These are phyloP conservation scores for Anoplius nigerrimus DNA, from an alignment of 2,888 invertebrate genomes.

Conservation along the genomic window DNA sequence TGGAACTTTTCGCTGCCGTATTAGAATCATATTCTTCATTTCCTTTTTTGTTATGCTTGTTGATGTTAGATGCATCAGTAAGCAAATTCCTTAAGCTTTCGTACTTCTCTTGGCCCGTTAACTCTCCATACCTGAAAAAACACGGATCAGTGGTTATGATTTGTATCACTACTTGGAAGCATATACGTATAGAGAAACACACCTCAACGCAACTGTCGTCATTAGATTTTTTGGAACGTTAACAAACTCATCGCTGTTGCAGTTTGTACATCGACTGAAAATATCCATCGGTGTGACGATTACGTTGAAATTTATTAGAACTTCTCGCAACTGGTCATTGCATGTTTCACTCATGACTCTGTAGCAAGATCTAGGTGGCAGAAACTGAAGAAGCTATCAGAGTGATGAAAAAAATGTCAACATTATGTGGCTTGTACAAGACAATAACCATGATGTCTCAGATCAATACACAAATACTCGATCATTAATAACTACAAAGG, in stretches of 20 bases:
- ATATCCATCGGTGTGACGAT: slow-evolving; percentile 80
- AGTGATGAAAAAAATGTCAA: background rate
- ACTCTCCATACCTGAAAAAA: too few relatives aligned
- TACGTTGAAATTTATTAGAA: slow-evolving; percentile 82
- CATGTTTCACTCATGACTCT: slow-evolving; percentile 77
- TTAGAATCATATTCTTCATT: too few relatives aligned
- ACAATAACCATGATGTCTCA: background rate
- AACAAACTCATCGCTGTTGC: slow-evolving; percentile 76
- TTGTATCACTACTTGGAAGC: too few relatives aligned
- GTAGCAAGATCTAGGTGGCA: slow-evolving; percentile 78
- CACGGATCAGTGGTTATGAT: background rate
- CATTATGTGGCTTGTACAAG: background rate
- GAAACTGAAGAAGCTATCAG: slow-evolving; percentile 70
- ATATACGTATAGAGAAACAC: too few relatives aligned
- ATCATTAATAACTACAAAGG: too few relatives aligned
- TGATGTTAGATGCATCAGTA: too few relatives aligned
- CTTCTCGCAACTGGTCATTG: slow-evolving; percentile 81
- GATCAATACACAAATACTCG: too few relatives aligned
- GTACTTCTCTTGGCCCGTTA: slow-evolving; percentile 10
- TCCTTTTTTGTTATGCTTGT: too few relatives aligned
- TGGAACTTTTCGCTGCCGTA: too few relatives aligned
- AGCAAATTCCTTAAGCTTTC: too few relatives aligned
- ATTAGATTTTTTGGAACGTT: slow-evolving; percentile 74
- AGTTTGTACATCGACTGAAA: slow-evolving; percentile 83
- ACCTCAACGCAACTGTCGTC: slow-evolving; percentile 65